phyloP scores from a whole-genome alignment of 1,140 invertebrate genomes.

The Hycleus cichorii region DNA sequence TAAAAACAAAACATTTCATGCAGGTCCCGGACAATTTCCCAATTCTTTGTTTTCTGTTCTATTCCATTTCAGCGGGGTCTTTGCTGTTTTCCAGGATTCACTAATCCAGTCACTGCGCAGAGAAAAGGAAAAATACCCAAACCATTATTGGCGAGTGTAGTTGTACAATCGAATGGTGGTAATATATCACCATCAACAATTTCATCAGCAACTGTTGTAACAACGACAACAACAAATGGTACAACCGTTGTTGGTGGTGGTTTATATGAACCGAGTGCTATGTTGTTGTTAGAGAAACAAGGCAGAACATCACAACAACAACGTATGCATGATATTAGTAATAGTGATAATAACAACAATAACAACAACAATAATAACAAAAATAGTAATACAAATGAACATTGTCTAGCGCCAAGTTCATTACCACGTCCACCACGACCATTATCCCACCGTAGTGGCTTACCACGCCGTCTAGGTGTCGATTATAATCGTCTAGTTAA shows the following conservation, averaged over 20 bases:
- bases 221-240: too few species aligned
- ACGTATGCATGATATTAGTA: constrained; percentile 47
- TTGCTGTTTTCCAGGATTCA: constrained; percentile 81
- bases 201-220: too few species aligned
- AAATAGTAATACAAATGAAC: background rate
- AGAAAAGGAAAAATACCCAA: constrained; percentile 77
- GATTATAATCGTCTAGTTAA: constrained; percentile 47
- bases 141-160: constrained; percentile 70
- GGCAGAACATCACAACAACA: constrained; percentile 67
- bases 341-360: constrained; percentile 5
- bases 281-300: constrained; percentile 66
- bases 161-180: constrained; percentile 29
- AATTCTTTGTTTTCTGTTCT: constrained; percentile 47
- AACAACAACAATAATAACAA: background rate
- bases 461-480: constrained; percentile 45
- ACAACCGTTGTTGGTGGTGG: constrained; percentile 47
- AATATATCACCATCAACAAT: too few species aligned
- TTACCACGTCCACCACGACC: constrained; percentile 58
- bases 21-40: constrained; percentile 46
- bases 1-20: constrained; percentile 21
- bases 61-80: constrained; percentile 66
- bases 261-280: constrained; percentile 56
- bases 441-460: constrained; percentile 49
- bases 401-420: constrained; percentile 56
- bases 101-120: constrained; percentile 71